A percentile compares a stretch with the other conserved stretches of the same genome.
Evolutionary conservation across 2,888 invertebrate genomes (phyloP).

Genomic region (Cephus rjabovi): DNA sequence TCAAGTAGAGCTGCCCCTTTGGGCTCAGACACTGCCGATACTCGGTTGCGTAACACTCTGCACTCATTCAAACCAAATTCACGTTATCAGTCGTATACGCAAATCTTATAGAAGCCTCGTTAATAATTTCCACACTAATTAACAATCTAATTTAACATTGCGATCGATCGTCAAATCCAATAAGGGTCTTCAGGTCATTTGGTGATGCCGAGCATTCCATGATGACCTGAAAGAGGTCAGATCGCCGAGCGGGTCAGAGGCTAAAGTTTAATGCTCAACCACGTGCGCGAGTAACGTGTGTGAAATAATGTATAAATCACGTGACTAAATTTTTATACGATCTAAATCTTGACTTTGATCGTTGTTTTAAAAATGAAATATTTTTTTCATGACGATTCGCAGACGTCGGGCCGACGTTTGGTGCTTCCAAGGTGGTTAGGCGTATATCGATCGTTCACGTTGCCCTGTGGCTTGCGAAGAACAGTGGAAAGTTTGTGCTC

Average conservation of each 20-base stretch:
- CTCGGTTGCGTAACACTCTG: conserved; percentile 74
- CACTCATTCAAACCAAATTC: conserved; percentile 62
- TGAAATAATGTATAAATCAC: neutral
- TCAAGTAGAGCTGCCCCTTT: conserved; percentile 85
- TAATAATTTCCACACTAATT: neutral
- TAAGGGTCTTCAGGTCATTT: neutral
- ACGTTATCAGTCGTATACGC: conserved; percentile 23
- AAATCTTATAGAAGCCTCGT: neutral
- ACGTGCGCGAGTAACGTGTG: neutral
- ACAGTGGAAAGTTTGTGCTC: neutral
- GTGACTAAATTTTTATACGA: neutral
- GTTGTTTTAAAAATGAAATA: neutral
- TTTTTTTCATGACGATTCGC: neutral
- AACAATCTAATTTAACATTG: neutral
- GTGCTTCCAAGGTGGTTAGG: neutral
- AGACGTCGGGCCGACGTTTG: neutral
- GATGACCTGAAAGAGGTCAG: neutral
- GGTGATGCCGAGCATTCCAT: neutral
- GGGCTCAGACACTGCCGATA: conserved; percentile 82
- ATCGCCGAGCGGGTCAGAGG: neutral
- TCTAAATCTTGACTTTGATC: neutral
- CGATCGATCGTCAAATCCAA: neutral
- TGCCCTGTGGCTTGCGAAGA: neutral
- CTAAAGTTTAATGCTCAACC: neutral
- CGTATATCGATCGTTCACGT: neutral